phyloP scores from a whole-genome alignment of 2,797 vertebrate species.

The Ctenopoma kingsleyae region DNA sequence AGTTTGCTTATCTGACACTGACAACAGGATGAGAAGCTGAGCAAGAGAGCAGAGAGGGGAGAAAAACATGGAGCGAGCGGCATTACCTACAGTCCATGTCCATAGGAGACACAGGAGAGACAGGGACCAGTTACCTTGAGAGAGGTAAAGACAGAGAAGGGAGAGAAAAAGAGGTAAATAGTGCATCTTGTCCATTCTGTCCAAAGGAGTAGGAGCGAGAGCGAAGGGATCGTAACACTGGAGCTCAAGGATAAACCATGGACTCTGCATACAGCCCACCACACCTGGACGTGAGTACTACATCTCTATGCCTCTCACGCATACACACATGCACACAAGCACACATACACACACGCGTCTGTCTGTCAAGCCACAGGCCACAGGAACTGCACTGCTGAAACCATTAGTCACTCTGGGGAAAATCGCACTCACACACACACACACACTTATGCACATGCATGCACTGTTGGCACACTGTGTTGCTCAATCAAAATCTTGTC shows the following conservation, averaged over 20 bases:
- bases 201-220: conserved; percentile 78
- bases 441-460: conserved; percentile 48
- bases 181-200: conserved; percentile 74
- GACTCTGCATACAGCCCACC: conserved; percentile 87
- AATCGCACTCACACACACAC: conserved; percentile 50
- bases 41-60: conserved; percentile 51
- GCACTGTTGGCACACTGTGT: conserved; percentile 53
- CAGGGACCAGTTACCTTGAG: conserved; percentile 58
- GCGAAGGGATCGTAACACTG: conserved; percentile 87
- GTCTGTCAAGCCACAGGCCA: conserved; percentile 67
- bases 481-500: conserved; percentile 74
- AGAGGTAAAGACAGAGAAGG: conserved; percentile 39
- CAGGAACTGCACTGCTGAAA: conserved; percentile 78
- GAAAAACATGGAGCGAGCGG: conserved; percentile 70
- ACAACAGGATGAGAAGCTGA: conserved; percentile 84
- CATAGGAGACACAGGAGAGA: conserved; percentile 54
- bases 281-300: conserved; percentile 87
- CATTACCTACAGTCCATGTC: conserved; percentile 42
- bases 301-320: conserved; percentile 51
- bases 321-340: conserved; percentile 27
- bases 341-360: conserved; percentile 20
- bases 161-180: conserved; percentile 54
- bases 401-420: conserved; percentile 78
- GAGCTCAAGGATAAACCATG: conserved; percentile 90
- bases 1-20: conserved; percentile 80